These are phyloP conservation scores for Periophthalmus modestus DNA, from an alignment of 2,113 vertebrate genomes.

Conservation along the genomic window DNA sequence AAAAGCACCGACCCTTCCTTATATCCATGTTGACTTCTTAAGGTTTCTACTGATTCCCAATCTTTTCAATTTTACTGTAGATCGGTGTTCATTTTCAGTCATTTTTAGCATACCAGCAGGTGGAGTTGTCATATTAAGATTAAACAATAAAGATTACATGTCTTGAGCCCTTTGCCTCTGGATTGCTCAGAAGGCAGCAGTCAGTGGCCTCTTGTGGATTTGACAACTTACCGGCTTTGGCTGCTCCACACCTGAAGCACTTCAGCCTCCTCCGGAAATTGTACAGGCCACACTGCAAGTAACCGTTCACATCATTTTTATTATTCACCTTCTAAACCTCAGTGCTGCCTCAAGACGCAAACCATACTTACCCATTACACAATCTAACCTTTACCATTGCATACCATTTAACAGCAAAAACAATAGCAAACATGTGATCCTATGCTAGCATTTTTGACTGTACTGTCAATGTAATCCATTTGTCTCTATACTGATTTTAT, in stretches of 20 bases:
- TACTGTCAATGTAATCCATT: conserved; percentile 13
- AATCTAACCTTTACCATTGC: conserved; percentile 44
- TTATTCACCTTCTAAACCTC: conserved; percentile 71
- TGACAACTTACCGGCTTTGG: conserved; percentile 91
- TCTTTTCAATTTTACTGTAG: conserved; percentile 12
- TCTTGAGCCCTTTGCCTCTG: conserved; percentile 43
- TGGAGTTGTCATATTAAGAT: background rate
- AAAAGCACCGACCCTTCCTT: conserved; percentile 3
- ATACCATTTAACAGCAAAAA: conserved; percentile 31
- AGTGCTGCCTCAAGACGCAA: conserved; percentile 62
- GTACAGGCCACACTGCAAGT: conserved; percentile 96
- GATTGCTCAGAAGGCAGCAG: conserved; percentile 59
- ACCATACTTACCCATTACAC: conserved; percentile 63
- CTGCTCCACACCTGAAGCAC: conserved; percentile 98
- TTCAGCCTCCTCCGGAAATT: conserved; percentile 99
- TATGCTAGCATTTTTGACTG: background rate
- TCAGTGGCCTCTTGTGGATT: conserved; percentile 68
- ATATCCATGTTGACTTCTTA: background rate
- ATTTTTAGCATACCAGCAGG: conserved; percentile 15
- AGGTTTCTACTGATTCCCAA: conserved; percentile 4
- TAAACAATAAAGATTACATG: conserved; percentile 39
- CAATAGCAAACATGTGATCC: conserved; percentile 15
- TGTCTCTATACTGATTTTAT: background rate
- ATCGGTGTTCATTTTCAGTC: conserved; percentile 9
- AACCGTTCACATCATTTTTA: conserved; percentile 81